Evolutionary conservation across 2,113 vertebrate genomes (phyloP), one percentile per base, ranked within the genome.

Genomic region (Albula goreensis): DNA sequence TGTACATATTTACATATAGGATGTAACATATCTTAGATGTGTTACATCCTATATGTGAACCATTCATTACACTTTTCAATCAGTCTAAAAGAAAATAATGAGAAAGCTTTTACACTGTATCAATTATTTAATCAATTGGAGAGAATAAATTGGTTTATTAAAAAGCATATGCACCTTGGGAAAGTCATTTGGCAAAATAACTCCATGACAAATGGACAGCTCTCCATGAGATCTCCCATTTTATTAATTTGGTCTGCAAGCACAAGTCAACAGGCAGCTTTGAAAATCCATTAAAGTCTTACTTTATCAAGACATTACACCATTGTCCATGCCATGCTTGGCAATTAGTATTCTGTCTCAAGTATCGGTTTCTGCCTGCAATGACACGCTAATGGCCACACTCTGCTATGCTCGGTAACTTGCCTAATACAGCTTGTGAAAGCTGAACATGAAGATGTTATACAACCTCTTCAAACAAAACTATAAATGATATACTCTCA

Each of bases 81-180:
- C 74, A 86, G 49, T 25, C n/a, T 78, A 89, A 87, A 85, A 81
- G 57, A 48, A 80, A 85, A 60, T 78, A 85, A 85, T n/a, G 50
- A 85, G 78, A 66, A 31, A 15, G 50, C 57, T 19, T 79, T 84
- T 82, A 84, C 88, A 56, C 74, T 51, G 50, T 41, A 78, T 84
- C 86, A 78, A 78, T 80, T 80, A 19, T 81, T 82, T 60, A 41
- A 86, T 82, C 9, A n/a, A 49, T 49, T 51, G 51, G 49, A 87
- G 19, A 70, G 11, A 81, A 88, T 82, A 83, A 83, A 87, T 80
- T 83, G 53, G 22, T 60, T 84, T 85, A 89, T 86, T 88, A 87
- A 60, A 87, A 78, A 83, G 83, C 31, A 22, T 60, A 50, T 31
- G 50, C 82, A 78, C 19, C 50, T 13, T 51, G 50, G 80, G 31